Evolutionary conservation across 2,113 vertebrate genomes (phyloP).

Genomic region (Rhineura floridana): DNA sequence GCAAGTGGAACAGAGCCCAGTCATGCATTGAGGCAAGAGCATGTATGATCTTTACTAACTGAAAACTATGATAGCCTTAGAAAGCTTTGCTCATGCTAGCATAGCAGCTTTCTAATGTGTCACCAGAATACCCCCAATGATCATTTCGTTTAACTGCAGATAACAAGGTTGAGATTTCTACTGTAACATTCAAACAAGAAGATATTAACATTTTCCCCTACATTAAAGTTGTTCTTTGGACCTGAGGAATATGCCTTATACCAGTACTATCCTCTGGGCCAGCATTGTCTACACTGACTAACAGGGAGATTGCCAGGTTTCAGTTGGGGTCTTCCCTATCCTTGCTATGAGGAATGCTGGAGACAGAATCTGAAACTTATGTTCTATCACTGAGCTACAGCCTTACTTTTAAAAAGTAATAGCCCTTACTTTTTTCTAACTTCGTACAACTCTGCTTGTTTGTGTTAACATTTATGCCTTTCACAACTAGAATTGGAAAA

Average conservation of each 20-base stretch:
- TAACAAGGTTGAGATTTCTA: not conserved
- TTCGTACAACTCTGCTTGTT: not conserved
- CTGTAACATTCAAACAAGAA: not conserved
- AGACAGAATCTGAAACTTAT: too few relatives aligned
- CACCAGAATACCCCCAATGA: not conserved
- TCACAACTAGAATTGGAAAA: not conserved
- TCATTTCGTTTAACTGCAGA: not conserved
- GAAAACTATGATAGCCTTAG: not conserved
- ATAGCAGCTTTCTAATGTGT: not conserved
- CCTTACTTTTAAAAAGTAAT: too few relatives aligned
- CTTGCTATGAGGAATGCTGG: too few relatives aligned
- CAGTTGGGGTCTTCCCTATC: not conserved
- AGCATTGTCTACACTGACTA: not conserved
- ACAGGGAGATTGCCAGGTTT: not conserved
- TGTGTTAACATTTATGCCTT: not conserved
- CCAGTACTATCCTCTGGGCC: not conserved
- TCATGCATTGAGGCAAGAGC: not conserved
- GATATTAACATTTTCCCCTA: not conserved
- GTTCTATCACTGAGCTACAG: too few relatives aligned
- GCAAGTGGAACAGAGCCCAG: not conserved
- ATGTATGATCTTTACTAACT: not conserved
- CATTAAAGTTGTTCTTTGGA: not conserved
- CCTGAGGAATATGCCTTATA: not conserved
- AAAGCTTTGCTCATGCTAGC: not conserved
- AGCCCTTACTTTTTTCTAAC: not conserved